Evolutionary conservation across 2,797 vertebrate genomes (phyloP).

Genomic region (Smutsia temminckii): DNA sequence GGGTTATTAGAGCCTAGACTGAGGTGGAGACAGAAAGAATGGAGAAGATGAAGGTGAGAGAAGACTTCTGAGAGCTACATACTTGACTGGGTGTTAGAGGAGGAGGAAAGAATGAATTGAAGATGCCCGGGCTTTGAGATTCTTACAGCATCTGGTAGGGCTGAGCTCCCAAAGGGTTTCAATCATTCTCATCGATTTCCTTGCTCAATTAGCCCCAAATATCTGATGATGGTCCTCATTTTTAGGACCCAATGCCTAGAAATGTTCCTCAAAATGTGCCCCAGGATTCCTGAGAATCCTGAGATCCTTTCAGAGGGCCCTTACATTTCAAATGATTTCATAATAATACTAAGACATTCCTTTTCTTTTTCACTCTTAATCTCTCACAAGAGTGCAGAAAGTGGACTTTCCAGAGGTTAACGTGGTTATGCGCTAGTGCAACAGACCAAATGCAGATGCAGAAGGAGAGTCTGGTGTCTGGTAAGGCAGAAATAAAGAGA

Average conservation of each 20-base stretch:
- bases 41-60: background rate
- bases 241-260: background rate
- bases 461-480: background rate
- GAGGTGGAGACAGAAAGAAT: background rate
- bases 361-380: background rate
- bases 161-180: background rate
- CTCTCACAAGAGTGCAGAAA: background rate
- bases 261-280: background rate
- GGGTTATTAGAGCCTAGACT: background rate
- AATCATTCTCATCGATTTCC: background rate
- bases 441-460: background rate
- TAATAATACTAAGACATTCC: background rate
- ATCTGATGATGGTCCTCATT: background rate
- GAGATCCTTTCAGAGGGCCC: background rate
- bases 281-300: background rate
- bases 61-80: background rate
- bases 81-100: background rate
- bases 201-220: background rate
- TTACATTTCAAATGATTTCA: background rate
- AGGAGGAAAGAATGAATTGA: background rate
- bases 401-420: background rate
- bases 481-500: background rate
- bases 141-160: fast-evolving
- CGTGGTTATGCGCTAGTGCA: background rate
- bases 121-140: background rate